Evolutionary conservation across 2,113 vertebrate species (phyloP).

Genomic region (Montifringilla adamsi): DNA sequence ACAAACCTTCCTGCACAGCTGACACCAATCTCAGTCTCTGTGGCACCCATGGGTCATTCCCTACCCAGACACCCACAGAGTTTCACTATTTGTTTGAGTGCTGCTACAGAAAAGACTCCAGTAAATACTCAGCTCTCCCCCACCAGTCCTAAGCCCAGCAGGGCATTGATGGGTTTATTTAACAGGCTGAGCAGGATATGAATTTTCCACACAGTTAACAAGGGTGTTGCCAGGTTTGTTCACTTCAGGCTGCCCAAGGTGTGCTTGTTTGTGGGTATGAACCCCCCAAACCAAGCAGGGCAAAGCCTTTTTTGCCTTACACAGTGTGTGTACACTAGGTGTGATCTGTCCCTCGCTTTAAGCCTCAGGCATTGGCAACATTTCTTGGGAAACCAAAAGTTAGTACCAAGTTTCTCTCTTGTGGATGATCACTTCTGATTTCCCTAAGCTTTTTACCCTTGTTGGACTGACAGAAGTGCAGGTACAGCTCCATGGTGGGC

Average conservation of each 20-base stretch:
- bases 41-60: background rate
- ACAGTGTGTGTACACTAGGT: background rate
- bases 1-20: background rate
- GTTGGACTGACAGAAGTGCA: background rate
- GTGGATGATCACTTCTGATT: background rate
- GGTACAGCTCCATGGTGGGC: background rate
- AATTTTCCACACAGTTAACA: background rate
- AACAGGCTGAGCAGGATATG: background rate
- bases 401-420: background rate
- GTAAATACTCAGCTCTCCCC: background rate
- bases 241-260: background rate
- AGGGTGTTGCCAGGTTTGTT: background rate
- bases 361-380: background rate
- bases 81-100: background rate
- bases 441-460: fast-evolving
- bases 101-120: background rate
- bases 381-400: background rate
- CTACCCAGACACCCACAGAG: background rate
- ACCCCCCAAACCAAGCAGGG: background rate
- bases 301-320: background rate
- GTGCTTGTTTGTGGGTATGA: background rate
- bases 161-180: background rate
- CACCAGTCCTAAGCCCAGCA: background rate
- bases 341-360: fast-evolving
- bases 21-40: background rate